Evolutionary conservation across 2,797 vertebrate species (phyloP).

Genomic region (Neosilurus mollespiculum): DNA sequence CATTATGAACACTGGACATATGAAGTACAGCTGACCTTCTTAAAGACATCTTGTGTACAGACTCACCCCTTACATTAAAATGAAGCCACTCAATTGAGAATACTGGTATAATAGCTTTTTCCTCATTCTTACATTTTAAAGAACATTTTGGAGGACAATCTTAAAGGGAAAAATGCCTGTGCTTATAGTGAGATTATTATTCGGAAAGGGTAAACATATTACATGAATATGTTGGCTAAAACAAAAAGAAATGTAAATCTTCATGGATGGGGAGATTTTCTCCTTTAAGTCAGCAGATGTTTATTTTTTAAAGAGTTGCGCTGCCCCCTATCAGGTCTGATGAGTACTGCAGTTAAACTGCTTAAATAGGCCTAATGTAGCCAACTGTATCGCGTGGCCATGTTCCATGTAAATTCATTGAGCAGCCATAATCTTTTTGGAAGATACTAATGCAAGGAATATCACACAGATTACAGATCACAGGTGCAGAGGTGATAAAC

Average conservation of each 20-base stretch:
- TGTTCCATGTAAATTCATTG: slow-evolving; percentile 28
- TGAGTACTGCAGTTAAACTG: slow-evolving; percentile 61
- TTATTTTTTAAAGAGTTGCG: slow-evolving; percentile 64
- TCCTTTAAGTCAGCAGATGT: slow-evolving; percentile 3
- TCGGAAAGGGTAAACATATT: slow-evolving; percentile 61
- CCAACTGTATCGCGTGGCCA: slow-evolving; percentile 19
- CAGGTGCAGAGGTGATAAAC: slow-evolving; percentile 47
- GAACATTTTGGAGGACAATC: slow-evolving; percentile 9
- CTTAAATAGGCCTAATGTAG: slow-evolving; percentile 22
- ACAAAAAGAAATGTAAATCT: slow-evolving; percentile 67
- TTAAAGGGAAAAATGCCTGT: slow-evolving; percentile 19
- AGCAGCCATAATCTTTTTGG: slow-evolving; percentile 39
- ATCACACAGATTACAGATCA: slow-evolving; percentile 41
- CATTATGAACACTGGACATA: background rate
- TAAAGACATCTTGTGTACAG: background rate
- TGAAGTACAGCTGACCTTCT: background rate
- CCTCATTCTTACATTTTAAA: background rate
- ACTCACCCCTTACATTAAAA: background rate
- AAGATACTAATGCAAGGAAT: slow-evolving; percentile 35
- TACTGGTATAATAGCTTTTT: background rate
- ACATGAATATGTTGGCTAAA: slow-evolving; percentile 66
- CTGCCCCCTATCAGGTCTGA: slow-evolving; percentile 75
- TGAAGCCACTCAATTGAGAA: background rate
- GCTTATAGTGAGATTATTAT: slow-evolving; percentile 54
- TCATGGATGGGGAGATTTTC: slow-evolving; percentile 66